These are phyloP conservation scores for Delia radicum DNA, from an alignment of 1,140 invertebrate species.

Conservation along the genomic window DNA sequence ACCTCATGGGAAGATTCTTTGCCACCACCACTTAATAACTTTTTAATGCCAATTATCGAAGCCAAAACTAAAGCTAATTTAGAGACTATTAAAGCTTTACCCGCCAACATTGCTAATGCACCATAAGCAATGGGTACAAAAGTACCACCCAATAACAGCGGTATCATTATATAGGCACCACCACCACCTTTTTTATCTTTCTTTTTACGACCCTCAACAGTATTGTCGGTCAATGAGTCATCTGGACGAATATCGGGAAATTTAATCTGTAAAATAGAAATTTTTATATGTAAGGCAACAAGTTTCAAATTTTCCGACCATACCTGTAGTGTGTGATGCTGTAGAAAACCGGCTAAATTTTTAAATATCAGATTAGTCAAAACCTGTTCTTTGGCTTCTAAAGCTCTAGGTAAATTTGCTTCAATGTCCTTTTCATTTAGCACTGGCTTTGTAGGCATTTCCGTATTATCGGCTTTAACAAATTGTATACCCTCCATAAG, in stretches of 20 bases:
- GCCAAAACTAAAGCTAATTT: conserved; percentile 78
- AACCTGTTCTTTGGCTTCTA: conserved; percentile 70
- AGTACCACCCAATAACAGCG: conserved; percentile 74
- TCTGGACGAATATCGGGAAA: conserved; percentile 37
- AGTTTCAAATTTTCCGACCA: conserved; percentile 26
- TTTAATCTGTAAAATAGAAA: conserved; percentile 35
- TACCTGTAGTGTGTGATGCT: conserved; percentile 75
- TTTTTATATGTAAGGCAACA: not conserved
- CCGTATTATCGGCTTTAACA: conserved; percentile 59
- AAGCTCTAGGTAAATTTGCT: conserved; percentile 67
- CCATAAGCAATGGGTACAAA: conserved; percentile 77
- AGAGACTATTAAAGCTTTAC: conserved; percentile 80
- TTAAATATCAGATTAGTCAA: conserved; percentile 74
- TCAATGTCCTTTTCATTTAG: conserved; percentile 63
- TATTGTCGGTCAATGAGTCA: conserved; percentile 30
- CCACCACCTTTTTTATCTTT: conserved; percentile 68
- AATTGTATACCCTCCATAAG: conserved; percentile 72
- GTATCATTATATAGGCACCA: conserved; percentile 71
- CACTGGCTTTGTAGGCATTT: conserved; percentile 15
- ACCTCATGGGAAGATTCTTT: conserved; percentile 69
- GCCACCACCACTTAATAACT: conserved; percentile 66
- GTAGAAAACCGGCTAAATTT: conserved; percentile 71
- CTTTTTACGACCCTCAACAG: conserved; percentile 46
- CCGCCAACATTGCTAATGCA: conserved; percentile 74
- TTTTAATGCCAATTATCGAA: conserved; percentile 80